A percentile compares a stretch with the other conserved stretches of the same genome.
These are phyloP conservation scores for Lepidocyrtoides sp. DNA, from an alignment of 2,888 invertebrate species.

Conservation along the genomic window DNA sequence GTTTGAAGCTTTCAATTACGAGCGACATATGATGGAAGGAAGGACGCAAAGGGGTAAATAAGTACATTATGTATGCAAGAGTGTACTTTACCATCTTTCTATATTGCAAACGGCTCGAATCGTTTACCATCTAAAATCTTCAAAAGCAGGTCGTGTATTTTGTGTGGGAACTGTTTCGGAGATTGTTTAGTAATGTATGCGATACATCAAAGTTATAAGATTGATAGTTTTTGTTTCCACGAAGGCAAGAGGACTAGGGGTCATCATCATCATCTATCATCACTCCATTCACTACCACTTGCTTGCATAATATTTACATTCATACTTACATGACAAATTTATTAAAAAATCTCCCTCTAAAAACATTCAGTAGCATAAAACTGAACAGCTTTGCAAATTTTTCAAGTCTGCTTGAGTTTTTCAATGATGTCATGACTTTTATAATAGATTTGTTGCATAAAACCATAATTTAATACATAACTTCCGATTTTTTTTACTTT, in stretches of 20 bases:
- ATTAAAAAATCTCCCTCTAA: too few species aligned
- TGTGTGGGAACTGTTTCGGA: neutral
- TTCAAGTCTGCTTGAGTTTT: neutral
- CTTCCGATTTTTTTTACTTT: too few species aligned
- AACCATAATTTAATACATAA: too few species aligned
- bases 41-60: neutral
- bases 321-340: too few species aligned
- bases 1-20: neutral
- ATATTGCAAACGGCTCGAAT: too few species aligned
- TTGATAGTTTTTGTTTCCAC: conserved; percentile 21
- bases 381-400: neutral
- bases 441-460: too few species aligned
- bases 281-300: too few species aligned
- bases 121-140: too few species aligned
- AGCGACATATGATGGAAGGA: neutral
- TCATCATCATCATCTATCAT: conserved; percentile 16
- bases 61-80: neutral
- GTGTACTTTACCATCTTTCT: neutral
- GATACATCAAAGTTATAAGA: neutral
- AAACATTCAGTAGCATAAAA: neutral
- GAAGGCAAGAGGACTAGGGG: too few species aligned
- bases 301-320: too few species aligned
- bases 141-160: too few species aligned
- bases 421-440: neutral
- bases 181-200: neutral